A percentile compares a stretch with the other conserved stretches of the same genome.
Evolutionary conservation across 2,888 invertebrate genomes (phyloP).

Genomic region (Hyalella azteca): DNA sequence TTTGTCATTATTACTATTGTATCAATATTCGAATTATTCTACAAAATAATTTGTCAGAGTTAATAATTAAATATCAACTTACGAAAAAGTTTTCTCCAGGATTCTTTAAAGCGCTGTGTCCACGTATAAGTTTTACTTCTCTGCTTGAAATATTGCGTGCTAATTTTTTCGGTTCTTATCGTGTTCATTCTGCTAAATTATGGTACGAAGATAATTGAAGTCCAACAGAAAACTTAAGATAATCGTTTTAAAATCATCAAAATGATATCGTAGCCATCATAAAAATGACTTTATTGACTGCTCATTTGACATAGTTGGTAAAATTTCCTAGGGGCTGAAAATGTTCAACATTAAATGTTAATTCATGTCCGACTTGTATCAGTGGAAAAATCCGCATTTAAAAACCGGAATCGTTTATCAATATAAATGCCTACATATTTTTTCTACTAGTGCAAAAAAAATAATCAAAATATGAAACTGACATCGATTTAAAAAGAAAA

Average conservation of each 20-base stretch:
- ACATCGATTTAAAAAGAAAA: no score
- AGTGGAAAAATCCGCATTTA: no score
- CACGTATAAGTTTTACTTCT: neutral
- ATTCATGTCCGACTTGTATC: no score
- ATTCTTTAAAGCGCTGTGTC: conserved; percentile 11
- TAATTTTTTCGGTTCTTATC: conserved; percentile 16
- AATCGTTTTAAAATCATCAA: neutral
- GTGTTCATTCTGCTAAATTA: conserved; percentile 33
- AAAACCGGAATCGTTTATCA: no score
- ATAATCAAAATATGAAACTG: no score
- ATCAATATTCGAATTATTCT: neutral
- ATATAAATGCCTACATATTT: no score
- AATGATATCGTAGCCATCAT: neutral
- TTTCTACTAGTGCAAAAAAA: no score
- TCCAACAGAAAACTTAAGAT: neutral
- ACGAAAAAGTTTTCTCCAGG: conserved; percentile 19
- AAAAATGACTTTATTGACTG: no score
- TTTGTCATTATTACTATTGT: neutral
- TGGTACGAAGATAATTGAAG: neutral
- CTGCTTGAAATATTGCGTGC: neutral
- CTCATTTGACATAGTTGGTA: no score
- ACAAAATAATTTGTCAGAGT: neutral
- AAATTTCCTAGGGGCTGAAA: no score
- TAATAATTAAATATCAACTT: no score
- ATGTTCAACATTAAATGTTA: no score